These are phyloP conservation scores for Hirtodrosophila duncani DNA, from an alignment of 2,888 invertebrate genomes.

Conservation along the genomic window DNA sequence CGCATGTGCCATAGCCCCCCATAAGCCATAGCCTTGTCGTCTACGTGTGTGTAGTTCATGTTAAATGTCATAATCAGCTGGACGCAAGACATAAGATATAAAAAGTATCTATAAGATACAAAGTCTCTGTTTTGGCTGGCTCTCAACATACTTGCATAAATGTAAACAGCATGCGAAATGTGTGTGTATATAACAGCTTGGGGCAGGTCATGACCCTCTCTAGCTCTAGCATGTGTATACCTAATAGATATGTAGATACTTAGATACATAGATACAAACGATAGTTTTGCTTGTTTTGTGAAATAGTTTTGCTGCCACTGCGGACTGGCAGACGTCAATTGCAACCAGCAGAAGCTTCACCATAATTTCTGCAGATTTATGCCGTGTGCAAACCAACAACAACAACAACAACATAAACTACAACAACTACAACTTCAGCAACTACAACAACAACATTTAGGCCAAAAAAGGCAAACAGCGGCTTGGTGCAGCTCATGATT, in stretches of 20 bases:
- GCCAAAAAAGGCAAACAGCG: slow-evolving; percentile 12
- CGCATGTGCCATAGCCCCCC: too few species aligned
- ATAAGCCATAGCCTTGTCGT: too few species aligned
- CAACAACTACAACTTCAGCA: too few species aligned
- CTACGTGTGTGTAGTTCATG: slow-evolving; percentile 70
- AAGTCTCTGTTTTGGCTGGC: slow-evolving; percentile 29
- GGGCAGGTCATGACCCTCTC: slow-evolving; percentile 46
- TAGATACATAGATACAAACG: background rate
- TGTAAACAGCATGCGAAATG: slow-evolving; percentile 58
- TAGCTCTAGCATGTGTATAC: too few species aligned
- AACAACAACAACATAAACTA: too few species aligned
- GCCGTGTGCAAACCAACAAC: slow-evolving; percentile 31
- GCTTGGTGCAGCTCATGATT: slow-evolving; percentile 21
- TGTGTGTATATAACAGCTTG: slow-evolving; percentile 9
- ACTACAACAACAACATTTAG: slow-evolving; percentile 1
- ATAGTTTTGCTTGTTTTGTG: slow-evolving; percentile 3
- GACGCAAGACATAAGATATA: slow-evolving; percentile 18
- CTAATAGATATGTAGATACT: slow-evolving; percentile 36
- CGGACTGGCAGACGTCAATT: too few species aligned
- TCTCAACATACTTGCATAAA: slow-evolving; percentile 49
- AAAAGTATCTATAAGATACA: slow-evolving; percentile 41
- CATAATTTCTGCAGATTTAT: slow-evolving; percentile 49
- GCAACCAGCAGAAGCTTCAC: slow-evolving; percentile 22
- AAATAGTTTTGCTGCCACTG: slow-evolving; percentile 21
- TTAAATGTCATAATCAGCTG: slow-evolving; percentile 68